Evolutionary conservation across 2,888 invertebrate species (phyloP), one percentile per base, ranked within the genome.

Genomic region (Cotesia congregata): DNA sequence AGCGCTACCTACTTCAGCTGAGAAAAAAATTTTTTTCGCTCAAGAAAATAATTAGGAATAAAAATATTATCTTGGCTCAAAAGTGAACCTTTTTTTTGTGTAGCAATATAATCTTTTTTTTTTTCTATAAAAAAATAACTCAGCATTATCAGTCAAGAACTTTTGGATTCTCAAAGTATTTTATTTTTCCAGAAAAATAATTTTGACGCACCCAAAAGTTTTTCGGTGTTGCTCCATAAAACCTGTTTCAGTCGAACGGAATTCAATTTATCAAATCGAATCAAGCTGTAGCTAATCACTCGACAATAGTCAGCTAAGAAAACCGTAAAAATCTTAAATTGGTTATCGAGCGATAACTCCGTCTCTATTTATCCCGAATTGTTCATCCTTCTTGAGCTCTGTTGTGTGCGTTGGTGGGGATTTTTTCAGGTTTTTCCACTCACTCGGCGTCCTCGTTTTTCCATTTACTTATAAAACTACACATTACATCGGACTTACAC

Each of bases 231-330:
- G 40, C 12, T 67, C 5, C 40, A n/a, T 62, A 73, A 30, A 17
- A 20, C 39, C 40, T 40, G 65, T 59, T 60, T 17, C n/a, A 64
- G 62, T 17, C 20, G 50, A 64, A 62, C n/a, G 62, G 30, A 75
- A 70, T 76, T 75, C 84, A 80, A 86, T 87, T 85, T 86, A 86
- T 85, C 85, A 84, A 83, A 83, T 83, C 80, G 81, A 80, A 80
- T 83, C 82, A 84, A 83, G 83, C 80, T 81, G 82, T 81, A 83
- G 82, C 84, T 85, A 85, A 85, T 86, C 85, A 84, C 82, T 83
- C 83, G 83, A 76, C 82, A 82, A 83, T 85, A 82, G 80, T 79
- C 79, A 80, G 70, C 74, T 74, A 72, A 75, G 71, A 78, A 77
- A 79, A 79, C 80, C 79, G 81, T 81, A 85, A 86, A 85, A 86